Evolutionary conservation across 1,140 invertebrate species (phyloP).

Genomic region (Zophobas morio): DNA sequence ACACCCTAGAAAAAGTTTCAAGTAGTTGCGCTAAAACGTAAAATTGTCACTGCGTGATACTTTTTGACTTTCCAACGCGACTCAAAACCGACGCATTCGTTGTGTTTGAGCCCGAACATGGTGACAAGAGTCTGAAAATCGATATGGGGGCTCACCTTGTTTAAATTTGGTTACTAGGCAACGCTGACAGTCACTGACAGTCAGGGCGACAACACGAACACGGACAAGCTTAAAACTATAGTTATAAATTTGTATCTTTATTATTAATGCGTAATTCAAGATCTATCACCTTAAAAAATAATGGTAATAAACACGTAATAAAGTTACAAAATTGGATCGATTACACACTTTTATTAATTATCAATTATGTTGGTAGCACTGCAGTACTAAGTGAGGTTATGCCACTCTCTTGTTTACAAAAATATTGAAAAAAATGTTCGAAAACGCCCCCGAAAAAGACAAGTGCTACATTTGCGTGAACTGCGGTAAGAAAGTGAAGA

Average conservation of each 20-base stretch:
- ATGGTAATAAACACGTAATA: too few species aligned
- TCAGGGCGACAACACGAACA: too few species aligned
- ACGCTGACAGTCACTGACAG: too few species aligned
- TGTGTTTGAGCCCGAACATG: slow-evolving; percentile 62
- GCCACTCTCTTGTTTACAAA: slow-evolving; percentile 19
- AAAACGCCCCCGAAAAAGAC: slow-evolving; percentile 7
- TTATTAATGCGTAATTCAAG: too few species aligned
- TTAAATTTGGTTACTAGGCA: slow-evolving; percentile 23
- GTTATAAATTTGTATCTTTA: too few species aligned
- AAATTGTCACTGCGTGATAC: too few species aligned
- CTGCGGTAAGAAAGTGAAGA: slow-evolving; percentile 74
- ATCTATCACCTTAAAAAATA: too few species aligned
- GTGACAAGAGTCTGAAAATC: slow-evolving; percentile 30
- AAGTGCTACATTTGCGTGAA: slow-evolving; percentile 75
- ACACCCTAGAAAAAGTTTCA: slow-evolving; percentile 58
- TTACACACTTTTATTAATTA: too few species aligned
- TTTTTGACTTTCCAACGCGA: slow-evolving; percentile 64
- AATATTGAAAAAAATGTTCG: slow-evolving; percentile 10
- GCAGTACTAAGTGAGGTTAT: slow-evolving; percentile 21
- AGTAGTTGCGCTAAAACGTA: too few species aligned
- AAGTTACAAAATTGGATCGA: too few species aligned
- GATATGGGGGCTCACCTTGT: slow-evolving; percentile 20
- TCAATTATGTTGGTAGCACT: background rate
- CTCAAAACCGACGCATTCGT: slow-evolving; percentile 65
- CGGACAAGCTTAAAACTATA: too few species aligned